Base-by-base conservation (phyloP, 2,113 vertebrate species). In the Neotoma lepida region DNA sequence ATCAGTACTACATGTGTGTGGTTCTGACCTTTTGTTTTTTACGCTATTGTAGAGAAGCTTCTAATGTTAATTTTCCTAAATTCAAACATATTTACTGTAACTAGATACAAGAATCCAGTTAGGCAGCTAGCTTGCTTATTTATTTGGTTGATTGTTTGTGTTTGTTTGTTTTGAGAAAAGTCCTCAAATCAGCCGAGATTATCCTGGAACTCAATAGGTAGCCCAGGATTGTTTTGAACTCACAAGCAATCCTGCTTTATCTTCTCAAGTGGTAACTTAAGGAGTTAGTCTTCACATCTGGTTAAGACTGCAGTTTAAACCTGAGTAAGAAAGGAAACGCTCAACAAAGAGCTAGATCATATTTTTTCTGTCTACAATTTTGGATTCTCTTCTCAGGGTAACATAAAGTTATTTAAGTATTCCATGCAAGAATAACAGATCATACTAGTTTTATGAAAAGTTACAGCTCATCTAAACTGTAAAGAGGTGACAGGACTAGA, bases 31-130 rank as follows among this genome's bases (percentile, higher is more conserved):
- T 94, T 89, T 7, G 24, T 51, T 46, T 81, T 44, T 12, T 85
- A 2, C 82, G 80, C n/a, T 6, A 17, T 5, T 80, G 35, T 86
- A 9, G 41, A 84, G 49, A 78, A 46, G 2, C 41, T 92, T 92
- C 88, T 86, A 46, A 46, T 91, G 73, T 78, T 94, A 28, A 82
- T 61, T 90, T 85, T 85, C 49, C 76, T 86, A 73, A 89, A 54
- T 87, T 39, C 44, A 70, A 18, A 89, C 49, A 73, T 70, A 81
- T 39, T 84, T 58, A 84, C 30, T 93, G 49, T 82, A 95, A 91
- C n/a, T 80, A 91, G 18, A 89, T 89, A 30, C 13, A 93, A 89
- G 39, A 66, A 70, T 63, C 66, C n/a, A 88, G 13, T 24, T n/a
- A 56, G 77, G 4, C 12, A 26, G 54, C 20, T 13, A 39, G 10